A percentile compares a stretch with the other conserved stretches of the same genome.
Evolutionary conservation across 2,888 invertebrate genomes (phyloP).

Genomic region (Strigamia crassipes): DNA sequence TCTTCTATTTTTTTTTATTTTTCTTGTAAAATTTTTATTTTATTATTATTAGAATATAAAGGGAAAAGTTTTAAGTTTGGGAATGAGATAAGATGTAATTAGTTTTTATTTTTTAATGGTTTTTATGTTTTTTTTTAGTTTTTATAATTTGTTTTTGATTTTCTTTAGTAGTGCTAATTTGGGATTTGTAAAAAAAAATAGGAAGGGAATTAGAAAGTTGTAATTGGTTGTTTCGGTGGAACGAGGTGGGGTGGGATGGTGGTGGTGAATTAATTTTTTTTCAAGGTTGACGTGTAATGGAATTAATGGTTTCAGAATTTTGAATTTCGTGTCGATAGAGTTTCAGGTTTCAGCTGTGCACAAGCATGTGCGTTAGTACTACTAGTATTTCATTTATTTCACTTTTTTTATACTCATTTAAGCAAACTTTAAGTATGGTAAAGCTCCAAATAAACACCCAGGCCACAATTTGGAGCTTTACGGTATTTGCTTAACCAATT

Average conservation of each 20-base stretch:
- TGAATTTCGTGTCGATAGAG: too few relatives aligned
- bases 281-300: too few relatives aligned
- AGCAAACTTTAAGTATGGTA: too few relatives aligned
- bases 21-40: not conserved
- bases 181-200: not conserved
- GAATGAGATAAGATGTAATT: not conserved
- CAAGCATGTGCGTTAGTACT: too few relatives aligned
- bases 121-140: not conserved
- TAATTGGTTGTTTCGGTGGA: not conserved
- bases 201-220: not conserved
- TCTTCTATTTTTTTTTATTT: not conserved
- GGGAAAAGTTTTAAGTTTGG: not conserved
- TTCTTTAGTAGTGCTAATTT: not conserved
- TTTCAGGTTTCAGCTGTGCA: too few relatives aligned
- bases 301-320: too few relatives aligned
- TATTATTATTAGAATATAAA: not conserved
- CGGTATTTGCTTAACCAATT: too few relatives aligned
- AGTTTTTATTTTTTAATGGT: not conserved
- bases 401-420: too few relatives aligned
- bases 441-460: too few relatives aligned
- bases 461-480: too few relatives aligned
- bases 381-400: too few relatives aligned
- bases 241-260: not conserved
- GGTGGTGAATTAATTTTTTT: not conserved
- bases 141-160: not conserved